A percentile compares a stretch with the other conserved stretches of the same genome.
phyloP scores from a whole-genome alignment of 30 jellyfish, hydroid and myxozoan species.

The Aurelia sp. region DNA sequence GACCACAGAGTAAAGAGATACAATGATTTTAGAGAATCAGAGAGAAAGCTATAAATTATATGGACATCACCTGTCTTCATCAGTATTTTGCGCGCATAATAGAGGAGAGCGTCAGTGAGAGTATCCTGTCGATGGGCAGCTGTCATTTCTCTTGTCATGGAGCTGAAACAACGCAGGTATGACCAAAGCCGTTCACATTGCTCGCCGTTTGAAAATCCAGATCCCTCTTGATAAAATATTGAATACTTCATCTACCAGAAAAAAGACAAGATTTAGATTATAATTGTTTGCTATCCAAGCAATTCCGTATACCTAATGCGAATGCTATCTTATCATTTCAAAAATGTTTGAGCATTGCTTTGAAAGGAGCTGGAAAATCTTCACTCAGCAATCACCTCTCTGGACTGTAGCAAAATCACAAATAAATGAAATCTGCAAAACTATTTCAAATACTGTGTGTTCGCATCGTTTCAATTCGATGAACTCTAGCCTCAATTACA shows the following conservation, averaged over 20 bases:
- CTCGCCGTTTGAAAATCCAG: slow-evolving; percentile 43
- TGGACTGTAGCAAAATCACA: too few relatives aligned
- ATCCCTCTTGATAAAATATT: slow-evolving; percentile 24
- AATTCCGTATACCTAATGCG: background rate
- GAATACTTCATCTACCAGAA: slow-evolving; percentile 26
- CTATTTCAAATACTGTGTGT: too few relatives aligned
- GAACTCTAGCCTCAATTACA: too few relatives aligned
- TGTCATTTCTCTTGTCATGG: slow-evolving; percentile 50
- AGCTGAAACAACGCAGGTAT: slow-evolving; percentile 40
- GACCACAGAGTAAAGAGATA: background rate
- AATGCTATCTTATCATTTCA: too few relatives aligned
- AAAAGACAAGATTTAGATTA: background rate
- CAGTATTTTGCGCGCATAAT: slow-evolving; percentile 7
- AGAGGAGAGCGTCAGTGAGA: slow-evolving; percentile 54
- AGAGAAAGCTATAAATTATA: background rate
- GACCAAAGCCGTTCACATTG: slow-evolving; percentile 62
- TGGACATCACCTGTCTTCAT: slow-evolving; percentile 11
- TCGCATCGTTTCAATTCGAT: too few relatives aligned
- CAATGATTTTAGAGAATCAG: background rate
- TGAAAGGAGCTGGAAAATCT: too few relatives aligned
- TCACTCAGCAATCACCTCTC: too few relatives aligned
- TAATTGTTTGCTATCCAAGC: background rate
- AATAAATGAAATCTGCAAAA: too few relatives aligned
- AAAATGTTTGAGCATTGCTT: too few relatives aligned
- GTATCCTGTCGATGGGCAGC: slow-evolving; percentile 57